phyloP scores from a whole-genome alignment of 2,797 vertebrate genomes.

The Naso thynnoides region DNA sequence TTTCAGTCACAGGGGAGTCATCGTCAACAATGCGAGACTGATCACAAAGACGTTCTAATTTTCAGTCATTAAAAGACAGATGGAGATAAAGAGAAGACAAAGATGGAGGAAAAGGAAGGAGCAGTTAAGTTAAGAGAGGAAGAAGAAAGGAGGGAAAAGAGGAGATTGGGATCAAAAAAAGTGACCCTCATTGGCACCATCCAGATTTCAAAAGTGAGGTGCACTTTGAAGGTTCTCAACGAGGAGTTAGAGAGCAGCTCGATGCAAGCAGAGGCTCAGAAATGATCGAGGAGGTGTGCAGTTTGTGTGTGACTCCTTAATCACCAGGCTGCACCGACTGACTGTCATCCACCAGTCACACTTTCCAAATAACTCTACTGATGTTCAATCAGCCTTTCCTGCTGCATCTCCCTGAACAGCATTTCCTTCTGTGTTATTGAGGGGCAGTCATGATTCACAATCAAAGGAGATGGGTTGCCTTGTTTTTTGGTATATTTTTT shows the following conservation, averaged over 20 bases:
- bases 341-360: constrained; percentile 43
- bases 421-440: not conserved
- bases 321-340: constrained; percentile 53
- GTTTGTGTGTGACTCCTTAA: constrained; percentile 36
- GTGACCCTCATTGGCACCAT: constrained; percentile 42
- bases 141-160: constrained; percentile 2
- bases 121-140: constrained; percentile 18
- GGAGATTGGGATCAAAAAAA: constrained; percentile 11
- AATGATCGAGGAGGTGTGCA: constrained; percentile 29
- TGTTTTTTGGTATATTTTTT: not conserved
- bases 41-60: constrained; percentile 44
- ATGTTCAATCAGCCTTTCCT: constrained; percentile 9
- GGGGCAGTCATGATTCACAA: not conserved
- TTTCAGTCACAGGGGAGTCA: constrained; percentile 46
- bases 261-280: constrained; percentile 34
- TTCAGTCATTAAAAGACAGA: constrained; percentile 16
- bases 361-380: constrained; percentile 29
- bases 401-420: constrained; percentile 1
- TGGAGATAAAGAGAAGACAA: constrained; percentile 9
- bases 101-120: constrained; percentile 4
- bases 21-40: constrained; percentile 48
- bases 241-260: constrained; percentile 15
- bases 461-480: not conserved
- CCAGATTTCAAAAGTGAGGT: constrained; percentile 4
- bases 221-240: constrained; percentile 26